A percentile compares a stretch with the other conserved stretches of the same genome.
Conservation (phyloP, 2,888 invertebrate species). For the Latheticus oryzae region DNA sequence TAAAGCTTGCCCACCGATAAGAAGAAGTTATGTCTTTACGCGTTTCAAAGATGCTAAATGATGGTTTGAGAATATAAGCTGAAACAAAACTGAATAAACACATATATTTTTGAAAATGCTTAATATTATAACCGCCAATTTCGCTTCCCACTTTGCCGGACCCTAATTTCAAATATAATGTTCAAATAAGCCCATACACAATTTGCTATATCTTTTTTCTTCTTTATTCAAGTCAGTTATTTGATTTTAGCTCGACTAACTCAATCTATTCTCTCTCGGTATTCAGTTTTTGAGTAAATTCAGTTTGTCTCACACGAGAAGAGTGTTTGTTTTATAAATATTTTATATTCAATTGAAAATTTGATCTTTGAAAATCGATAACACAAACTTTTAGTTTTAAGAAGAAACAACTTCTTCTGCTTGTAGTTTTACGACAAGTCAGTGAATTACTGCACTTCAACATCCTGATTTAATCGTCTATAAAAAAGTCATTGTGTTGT, state of each 20-base stretch:
- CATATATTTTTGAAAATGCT: no score
- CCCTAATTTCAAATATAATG: constrained; percentile 40
- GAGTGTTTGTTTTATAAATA: constrained; percentile 42
- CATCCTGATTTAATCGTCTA: constrained; percentile 42
- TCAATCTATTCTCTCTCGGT: constrained; percentile 34
- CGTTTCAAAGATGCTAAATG: constrained; percentile 51
- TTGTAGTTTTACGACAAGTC: constrained; percentile 34
- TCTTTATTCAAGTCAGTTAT: constrained; percentile 38
- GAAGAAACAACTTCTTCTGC: constrained; percentile 27
- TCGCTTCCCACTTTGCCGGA: constrained; percentile 16
- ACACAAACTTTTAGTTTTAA: constrained; percentile 18
- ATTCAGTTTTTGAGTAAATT: constrained; percentile 39
- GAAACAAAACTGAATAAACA: no score
- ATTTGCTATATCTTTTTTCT: constrained; percentile 36
- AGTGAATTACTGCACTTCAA: constrained; percentile 34
- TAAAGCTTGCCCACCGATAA: constrained; percentile 56
- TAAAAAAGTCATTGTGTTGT: constrained; percentile 35
- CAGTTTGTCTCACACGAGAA: constrained; percentile 39
- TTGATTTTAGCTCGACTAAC: constrained; percentile 39
- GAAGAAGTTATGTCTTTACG: constrained; percentile 53
- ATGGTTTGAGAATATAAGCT: no score
- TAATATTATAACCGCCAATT: no score
- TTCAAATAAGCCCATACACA: constrained; percentile 39
- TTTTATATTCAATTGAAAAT: constrained; percentile 42
- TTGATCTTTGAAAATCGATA: constrained; percentile 39